These are phyloP conservation scores for Hemicordylus capensis DNA, from an alignment of 2,113 vertebrate species.

Conservation along the genomic window DNA sequence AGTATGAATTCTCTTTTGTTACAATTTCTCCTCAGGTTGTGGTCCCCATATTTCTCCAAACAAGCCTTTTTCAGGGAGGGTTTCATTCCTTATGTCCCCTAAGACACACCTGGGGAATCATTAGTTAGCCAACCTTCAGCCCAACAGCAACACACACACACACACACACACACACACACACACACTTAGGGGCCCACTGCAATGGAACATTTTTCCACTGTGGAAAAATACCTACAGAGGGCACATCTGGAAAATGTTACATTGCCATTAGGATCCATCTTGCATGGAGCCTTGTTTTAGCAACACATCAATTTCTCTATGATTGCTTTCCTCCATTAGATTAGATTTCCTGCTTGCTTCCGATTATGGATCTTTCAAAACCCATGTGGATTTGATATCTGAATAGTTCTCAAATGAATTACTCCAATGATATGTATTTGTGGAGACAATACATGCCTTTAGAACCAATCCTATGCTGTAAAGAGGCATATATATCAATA, in stretches of 20 bases:
- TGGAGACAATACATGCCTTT: not conserved
- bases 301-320: conserved; percentile 22
- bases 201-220: conserved; percentile 18
- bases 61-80: not conserved
- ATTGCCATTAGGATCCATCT: conserved; percentile 3
- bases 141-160: not conserved
- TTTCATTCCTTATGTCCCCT: not conserved
- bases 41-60: not conserved
- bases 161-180: not conserved
- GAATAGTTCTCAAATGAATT: conserved; percentile 8
- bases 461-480: not conserved
- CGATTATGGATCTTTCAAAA: conserved; percentile 32
- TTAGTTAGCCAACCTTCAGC: not conserved
- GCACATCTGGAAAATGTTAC: conserved; percentile 38
- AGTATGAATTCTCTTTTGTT: no score
- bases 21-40: not conserved
- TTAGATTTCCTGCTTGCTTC: conserved; percentile 30
- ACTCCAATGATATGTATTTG: not conserved
- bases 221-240: conserved; percentile 30
- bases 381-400: conserved; percentile 34
- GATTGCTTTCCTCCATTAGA: conserved; percentile 34
- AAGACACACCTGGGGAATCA: not conserved
- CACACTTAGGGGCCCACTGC: not conserved
- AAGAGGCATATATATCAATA: not conserved
- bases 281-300: conserved; percentile 13